Evolutionary conservation across 2,888 invertebrate species (phyloP), one percentile per base, ranked within the genome.

Genomic region (Eupithecia pulchellata): DNA sequence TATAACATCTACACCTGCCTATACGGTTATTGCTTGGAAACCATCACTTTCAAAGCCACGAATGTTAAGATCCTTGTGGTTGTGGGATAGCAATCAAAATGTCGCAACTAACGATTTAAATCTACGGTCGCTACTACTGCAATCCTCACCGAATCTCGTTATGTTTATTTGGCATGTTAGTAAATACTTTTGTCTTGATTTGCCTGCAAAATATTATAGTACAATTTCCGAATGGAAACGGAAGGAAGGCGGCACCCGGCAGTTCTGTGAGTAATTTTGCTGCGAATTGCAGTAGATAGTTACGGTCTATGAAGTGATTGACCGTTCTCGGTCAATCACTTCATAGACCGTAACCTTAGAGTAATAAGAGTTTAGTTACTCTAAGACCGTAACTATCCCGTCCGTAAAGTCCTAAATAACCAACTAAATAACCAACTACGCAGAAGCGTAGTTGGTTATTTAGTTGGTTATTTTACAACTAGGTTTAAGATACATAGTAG

Each of bases 231-330:
- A 57, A 9, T 52, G 13, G 11, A 52, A 52, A 52, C 25, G 25
- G 52, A 47, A 47, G 20, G 20, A 52, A 52, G 25, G n/a, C n/a
- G n/a, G n/a, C n/a, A 25, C 52, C 25, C n/a, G n/a, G 52, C 52
- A 52, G 52, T 52, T 52, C 52, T 52, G 13, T 25, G 52, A 25
- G 13, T 34, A 68, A 66, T 65, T 60, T 71, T 69, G 42, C n/a
- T 42, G 42, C 42, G 71, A 75, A 75, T 69, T 71, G 72, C 69
- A 65, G 75, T 69, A 70, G 1, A 47, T 47, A 47, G 9, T n/a
- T 9, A 47, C 20, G n/a, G 9, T n/a, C 9, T 47, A 47, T 47
- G n/a, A n/a, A 47, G 20, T 9, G 42, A 47, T n/a, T 47, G n/a
- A 47, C 9, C 9, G n/a, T n/a, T n/a, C n/a, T n/a, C n/a, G n/a